Evolutionary conservation across 2,888 invertebrate species (phyloP).

Genomic region (Chrysolina oricalcia): DNA sequence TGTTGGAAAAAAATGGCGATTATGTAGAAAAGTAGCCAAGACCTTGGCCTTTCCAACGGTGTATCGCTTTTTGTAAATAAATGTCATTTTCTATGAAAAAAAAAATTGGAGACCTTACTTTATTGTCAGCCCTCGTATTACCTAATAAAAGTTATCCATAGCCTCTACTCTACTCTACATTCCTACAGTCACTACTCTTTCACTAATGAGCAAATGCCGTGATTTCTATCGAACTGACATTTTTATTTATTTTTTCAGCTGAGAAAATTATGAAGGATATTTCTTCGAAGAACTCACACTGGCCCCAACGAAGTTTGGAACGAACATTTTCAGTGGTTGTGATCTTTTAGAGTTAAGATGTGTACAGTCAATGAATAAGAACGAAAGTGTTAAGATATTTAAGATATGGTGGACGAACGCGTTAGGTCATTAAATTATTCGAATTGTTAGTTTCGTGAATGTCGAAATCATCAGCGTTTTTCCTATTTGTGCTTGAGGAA

Average conservation of each 20-base stretch:
- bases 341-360: slow-evolving; percentile 50
- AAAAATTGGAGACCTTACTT: no score
- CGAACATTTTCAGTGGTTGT: slow-evolving; percentile 52
- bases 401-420: slow-evolving; percentile 2
- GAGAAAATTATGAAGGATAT: slow-evolving; percentile 48
- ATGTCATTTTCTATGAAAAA: no score
- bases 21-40: no score
- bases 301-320: slow-evolving; percentile 40
- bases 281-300: slow-evolving; percentile 47
- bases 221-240: background rate
- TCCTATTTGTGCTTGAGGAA: background rate
- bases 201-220: background rate
- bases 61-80: no score
- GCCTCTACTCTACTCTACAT: background rate
- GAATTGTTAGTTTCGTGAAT: background rate
- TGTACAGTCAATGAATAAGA: slow-evolving; percentile 44
- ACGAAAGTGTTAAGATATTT: slow-evolving; percentile 2
- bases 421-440: slow-evolving; percentile 15
- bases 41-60: no score
- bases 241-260: slow-evolving; percentile 47
- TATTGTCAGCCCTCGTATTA: no score
- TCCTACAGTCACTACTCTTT: background rate
- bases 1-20: no score
- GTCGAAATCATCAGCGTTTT: slow-evolving; percentile 2
- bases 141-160: background rate